Conservation (phyloP, 2,888 invertebrate genomes). For the Glaucopsyche alexis region DNA sequence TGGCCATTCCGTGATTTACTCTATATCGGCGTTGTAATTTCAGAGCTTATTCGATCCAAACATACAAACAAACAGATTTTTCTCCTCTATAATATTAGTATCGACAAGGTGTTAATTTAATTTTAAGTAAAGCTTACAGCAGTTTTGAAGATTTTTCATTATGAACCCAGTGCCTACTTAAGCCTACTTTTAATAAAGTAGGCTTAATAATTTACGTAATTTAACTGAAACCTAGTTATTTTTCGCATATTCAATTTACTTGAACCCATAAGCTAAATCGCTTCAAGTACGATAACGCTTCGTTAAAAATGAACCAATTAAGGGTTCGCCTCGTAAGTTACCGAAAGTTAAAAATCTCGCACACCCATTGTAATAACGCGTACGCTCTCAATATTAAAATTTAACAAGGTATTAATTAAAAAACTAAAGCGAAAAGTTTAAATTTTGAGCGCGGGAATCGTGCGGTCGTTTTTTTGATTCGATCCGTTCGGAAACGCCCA, state of each 20-base stretch:
- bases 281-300: slow-evolving; percentile 62
- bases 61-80: too few species aligned
- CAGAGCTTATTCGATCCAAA: too few species aligned
- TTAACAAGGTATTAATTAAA: slow-evolving; percentile 81
- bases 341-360: slow-evolving; percentile 75
- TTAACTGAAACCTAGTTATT: not conserved
- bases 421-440: slow-evolving; percentile 76
- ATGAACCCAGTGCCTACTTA: not conserved
- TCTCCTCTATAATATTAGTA: too few species aligned
- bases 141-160: too few species aligned
- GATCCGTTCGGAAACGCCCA: slow-evolving; percentile 64
- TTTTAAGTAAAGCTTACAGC: too few species aligned
- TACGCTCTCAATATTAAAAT: slow-evolving; percentile 79
- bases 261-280: slow-evolving; percentile 1
- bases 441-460: slow-evolving; percentile 75
- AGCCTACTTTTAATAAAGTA: not conserved
- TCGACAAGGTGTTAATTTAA: too few species aligned
- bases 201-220: not conserved
- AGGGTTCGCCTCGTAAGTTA: slow-evolving; percentile 71
- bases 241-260: not conserved
- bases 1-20: too few species aligned
- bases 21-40: too few species aligned
- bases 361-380: slow-evolving; percentile 79
- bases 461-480: slow-evolving; percentile 77
- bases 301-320: slow-evolving; percentile 78